Evolutionary conservation across 2,797 vertebrate species (phyloP), one percentile per base, ranked within the genome.

Genomic region (Mastacembelus armatus): DNA sequence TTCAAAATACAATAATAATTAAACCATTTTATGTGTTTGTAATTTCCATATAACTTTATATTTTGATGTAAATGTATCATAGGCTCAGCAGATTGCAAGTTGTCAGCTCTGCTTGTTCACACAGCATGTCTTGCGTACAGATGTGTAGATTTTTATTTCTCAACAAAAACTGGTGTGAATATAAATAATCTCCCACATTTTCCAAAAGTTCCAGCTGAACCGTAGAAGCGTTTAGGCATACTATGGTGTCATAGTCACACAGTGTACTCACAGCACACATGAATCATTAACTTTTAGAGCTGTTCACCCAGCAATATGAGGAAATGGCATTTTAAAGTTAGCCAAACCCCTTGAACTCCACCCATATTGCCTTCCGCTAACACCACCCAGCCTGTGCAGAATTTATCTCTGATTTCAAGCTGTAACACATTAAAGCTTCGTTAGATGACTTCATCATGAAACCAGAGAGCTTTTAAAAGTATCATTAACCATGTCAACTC

Each of bases 371-470:
- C 56, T 68, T 81, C 69, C 19, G 43, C 68, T 74, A 86, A 71
- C 82, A 69, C 83, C 81, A 78, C 85, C 78, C 84, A 75, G 84
- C 68, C 80, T 62, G 70, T 38, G 29, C 71, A 84, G 71, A 79
- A 86, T 89, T 78, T 86, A 89, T 91, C 87, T 86, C 78, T 91
- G 69, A 88, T 91, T 91, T 92, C 85, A 91, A 87, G 86, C 89
- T 93, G 91, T 75, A 91, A 79, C 84, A 80, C 85, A 92, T 92
- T 92, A 90, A 90, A 90, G 82, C 88, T 89, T 91, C 84, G 74
- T 87, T 52, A 70, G 80, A 92, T 92, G 91, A 93, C 89, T 88
- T 93, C 92, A 91, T 82, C 80, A 40, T 86, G 88, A 92, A 92
- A 91, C 86, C 82, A 65, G 87, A 93, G 86, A 85, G 84, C 47